Evolutionary conservation across 2,888 invertebrate genomes (phyloP).

Genomic region (Malacosoma neustria): DNA sequence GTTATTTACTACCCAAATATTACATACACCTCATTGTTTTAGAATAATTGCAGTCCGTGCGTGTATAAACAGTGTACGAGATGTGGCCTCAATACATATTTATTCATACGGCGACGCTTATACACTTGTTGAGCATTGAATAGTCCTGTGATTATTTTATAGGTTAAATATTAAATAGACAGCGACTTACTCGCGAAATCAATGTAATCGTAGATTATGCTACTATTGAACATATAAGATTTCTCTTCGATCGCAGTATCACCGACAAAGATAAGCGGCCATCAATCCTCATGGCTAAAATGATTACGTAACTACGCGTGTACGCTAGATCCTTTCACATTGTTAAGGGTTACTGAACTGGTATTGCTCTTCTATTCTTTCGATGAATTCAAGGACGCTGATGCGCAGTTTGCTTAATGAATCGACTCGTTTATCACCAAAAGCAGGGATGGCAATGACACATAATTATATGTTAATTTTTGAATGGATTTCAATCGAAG

Average conservation of each 20-base stretch:
- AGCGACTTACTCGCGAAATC: not conserved
- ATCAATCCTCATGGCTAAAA: slow-evolving; percentile 41
- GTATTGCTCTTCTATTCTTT: slow-evolving; percentile 54
- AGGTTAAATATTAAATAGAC: slow-evolving; percentile 15
- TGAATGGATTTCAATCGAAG: too few species aligned
- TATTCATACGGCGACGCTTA: slow-evolving; percentile 39
- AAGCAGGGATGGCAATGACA: too few species aligned
- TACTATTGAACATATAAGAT: not conserved
- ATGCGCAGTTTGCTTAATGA: slow-evolving; percentile 33
- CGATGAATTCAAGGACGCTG: slow-evolving; percentile 66
- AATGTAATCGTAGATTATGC: slow-evolving; percentile 4
- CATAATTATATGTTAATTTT: too few species aligned
- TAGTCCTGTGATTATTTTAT: slow-evolving; percentile 27
- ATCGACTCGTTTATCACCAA: too few species aligned
- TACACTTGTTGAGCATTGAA: slow-evolving; percentile 31
- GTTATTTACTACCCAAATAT: slow-evolving; percentile 45
- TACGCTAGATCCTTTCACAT: slow-evolving; percentile 56
- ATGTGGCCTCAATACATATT: slow-evolving; percentile 57
- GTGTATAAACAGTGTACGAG: slow-evolving; percentile 42
- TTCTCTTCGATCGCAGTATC: slow-evolving; percentile 4
- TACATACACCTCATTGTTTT: slow-evolving; percentile 46
- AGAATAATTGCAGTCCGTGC: slow-evolving; percentile 35
- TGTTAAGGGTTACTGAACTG: slow-evolving; percentile 63
- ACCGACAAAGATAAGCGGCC: slow-evolving; percentile 23
- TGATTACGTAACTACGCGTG: slow-evolving; percentile 50